These are phyloP conservation scores for Schizopygopsis pylzovi DNA, from an alignment of 2,797 vertebrate species.

Conservation along the genomic window DNA sequence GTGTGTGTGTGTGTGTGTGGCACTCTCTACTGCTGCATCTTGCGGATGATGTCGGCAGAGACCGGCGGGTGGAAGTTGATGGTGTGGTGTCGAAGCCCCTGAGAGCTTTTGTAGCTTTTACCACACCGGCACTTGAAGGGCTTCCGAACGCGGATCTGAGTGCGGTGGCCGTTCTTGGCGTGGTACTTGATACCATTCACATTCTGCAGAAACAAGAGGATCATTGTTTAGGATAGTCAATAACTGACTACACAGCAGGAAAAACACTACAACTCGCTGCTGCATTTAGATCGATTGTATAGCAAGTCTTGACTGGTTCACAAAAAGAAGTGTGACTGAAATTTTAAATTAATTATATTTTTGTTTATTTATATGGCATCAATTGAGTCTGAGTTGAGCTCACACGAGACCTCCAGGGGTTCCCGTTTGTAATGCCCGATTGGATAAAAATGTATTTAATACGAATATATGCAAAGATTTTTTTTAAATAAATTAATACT, in stretches of 20 bases:
- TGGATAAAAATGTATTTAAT: too few species aligned
- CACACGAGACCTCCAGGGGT: too few species aligned
- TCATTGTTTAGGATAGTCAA: background rate
- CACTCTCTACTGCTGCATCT: conserved; percentile 93
- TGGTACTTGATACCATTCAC: conserved; percentile 99
- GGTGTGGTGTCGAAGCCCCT: conserved; percentile 98
- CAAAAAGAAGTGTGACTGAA: background rate
- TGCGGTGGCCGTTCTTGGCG: conserved; percentile 97
- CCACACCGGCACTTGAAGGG: conserved; percentile 98
- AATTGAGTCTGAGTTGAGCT: background rate
- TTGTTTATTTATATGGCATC: background rate
- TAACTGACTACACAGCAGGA: background rate
- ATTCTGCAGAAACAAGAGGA: conserved; percentile 79
- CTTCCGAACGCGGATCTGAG: conserved; percentile 96
- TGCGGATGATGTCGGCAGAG: conserved; percentile 93
- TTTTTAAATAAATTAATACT: too few species aligned
- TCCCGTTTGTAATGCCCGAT: too few species aligned
- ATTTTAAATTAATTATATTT: background rate
- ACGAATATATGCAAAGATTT: too few species aligned
- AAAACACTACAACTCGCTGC: background rate
- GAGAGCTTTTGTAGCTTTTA: conserved; percentile 99
- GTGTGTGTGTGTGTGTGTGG: conserved; percentile 45
- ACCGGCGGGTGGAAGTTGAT: conserved; percentile 97
- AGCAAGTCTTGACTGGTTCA: background rate
- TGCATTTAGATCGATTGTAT: background rate